Evolutionary conservation across 2,113 vertebrate species (phyloP).

Genomic region (Halichoerus grypus): DNA sequence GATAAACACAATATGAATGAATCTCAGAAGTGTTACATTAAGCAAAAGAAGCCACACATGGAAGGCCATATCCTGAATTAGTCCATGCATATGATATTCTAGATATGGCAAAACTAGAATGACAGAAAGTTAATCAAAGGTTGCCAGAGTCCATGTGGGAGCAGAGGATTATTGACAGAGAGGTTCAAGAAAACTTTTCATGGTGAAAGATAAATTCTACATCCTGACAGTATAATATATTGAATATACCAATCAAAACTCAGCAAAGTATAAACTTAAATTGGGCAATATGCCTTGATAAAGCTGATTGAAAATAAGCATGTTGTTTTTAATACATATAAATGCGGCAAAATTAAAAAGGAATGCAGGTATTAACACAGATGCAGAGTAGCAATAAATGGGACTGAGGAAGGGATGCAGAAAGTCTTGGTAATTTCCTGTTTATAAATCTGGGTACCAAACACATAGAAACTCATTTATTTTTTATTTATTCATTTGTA

Average conservation of each 20-base stretch:
- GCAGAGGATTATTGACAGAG: not conserved
- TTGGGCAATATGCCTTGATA: not conserved
- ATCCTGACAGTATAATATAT: not conserved
- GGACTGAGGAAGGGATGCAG: not conserved
- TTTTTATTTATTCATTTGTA: not conserved
- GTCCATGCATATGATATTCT: not conserved
- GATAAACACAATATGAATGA: not conserved
- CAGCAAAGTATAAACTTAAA: conserved; percentile 2
- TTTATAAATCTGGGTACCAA: not conserved
- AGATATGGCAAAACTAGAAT: not conserved
- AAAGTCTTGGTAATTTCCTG: not conserved
- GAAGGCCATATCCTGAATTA: not conserved
- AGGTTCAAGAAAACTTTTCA: not conserved
- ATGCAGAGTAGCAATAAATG: not conserved
- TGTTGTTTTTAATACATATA: not conserved
- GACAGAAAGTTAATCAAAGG: not conserved
- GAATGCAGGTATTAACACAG: not conserved
- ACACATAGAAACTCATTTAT: not conserved
- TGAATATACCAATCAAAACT: conserved; percentile 11
- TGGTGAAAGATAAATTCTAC: not conserved
- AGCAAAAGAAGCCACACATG: not conserved
- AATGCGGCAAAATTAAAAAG: not conserved
- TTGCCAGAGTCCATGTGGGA: not conserved
- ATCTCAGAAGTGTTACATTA: not conserved
- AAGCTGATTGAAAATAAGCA: conserved; percentile 9